phyloP scores from a whole-genome alignment of 2,113 vertebrate species.

The Campylorhamphus procurvoides region DNA sequence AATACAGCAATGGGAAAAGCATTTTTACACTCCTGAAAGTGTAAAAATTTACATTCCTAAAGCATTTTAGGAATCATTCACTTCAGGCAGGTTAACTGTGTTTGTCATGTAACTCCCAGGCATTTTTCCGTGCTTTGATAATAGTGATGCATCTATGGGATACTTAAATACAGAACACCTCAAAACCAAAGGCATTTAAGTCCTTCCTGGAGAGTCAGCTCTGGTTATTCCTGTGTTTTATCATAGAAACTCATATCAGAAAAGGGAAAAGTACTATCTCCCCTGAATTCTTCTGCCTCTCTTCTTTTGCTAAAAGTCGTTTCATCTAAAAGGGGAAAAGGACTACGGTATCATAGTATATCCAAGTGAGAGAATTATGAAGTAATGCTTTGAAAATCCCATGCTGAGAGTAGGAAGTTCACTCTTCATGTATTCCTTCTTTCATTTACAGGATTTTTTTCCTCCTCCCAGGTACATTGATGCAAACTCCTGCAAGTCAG shows the following conservation, averaged over 20 bases:
- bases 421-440: not conserved
- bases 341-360: not conserved
- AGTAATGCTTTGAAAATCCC: not conserved
- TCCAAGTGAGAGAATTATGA: not conserved
- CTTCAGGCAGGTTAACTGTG: not conserved
- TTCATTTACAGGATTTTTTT: not conserved
- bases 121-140: not conserved
- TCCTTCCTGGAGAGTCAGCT: not conserved
- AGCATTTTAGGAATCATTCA: not conserved
- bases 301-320: not conserved
- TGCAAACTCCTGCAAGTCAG: not conserved
- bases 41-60: too few relatives aligned
- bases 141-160: not conserved
- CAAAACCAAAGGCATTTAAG: slow-evolving; percentile 39
- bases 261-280: not conserved
- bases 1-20: slow-evolving; percentile 18
- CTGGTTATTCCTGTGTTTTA: not conserved
- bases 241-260: not conserved
- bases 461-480: not conserved
- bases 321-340: not conserved
- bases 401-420: not conserved
- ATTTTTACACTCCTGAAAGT: not conserved
- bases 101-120: not conserved
- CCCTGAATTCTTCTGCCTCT: not conserved
- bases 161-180: slow-evolving; percentile 7